These are phyloP conservation scores for Amphibalanus amphitrite DNA, from an alignment of 1,140 invertebrate species.

Conservation along the genomic window DNA sequence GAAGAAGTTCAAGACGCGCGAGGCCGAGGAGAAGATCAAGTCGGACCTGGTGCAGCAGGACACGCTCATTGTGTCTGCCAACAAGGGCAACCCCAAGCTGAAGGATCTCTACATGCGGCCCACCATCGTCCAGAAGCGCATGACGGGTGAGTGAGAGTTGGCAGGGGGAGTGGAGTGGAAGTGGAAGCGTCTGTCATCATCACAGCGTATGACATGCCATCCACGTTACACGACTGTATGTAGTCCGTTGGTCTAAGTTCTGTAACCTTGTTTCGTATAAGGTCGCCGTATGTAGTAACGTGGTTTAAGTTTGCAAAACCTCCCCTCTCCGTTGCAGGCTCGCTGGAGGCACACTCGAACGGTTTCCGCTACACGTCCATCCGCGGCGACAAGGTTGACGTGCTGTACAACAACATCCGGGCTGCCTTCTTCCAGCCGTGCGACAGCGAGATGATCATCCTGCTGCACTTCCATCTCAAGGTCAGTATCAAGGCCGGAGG, in stretches of 20 bases:
- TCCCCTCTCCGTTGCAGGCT: too few species aligned
- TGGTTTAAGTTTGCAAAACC: too few species aligned
- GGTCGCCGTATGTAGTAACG: too few species aligned
- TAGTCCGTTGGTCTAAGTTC: too few species aligned
- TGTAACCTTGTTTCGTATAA: too few species aligned
- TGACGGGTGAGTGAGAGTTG: conserved; percentile 48
- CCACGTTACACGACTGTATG: too few species aligned
- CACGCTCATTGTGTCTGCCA: conserved; percentile 81
- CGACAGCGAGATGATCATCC: conserved; percentile 98
- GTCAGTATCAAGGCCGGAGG: too few species aligned
- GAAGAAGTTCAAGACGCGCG: conserved; percentile 94
- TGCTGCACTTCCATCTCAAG: conserved; percentile 96
- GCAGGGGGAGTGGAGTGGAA: too few species aligned
- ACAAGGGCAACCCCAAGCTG: conserved; percentile 94
- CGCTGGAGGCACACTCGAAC: conserved; percentile 87
- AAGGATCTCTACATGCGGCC: conserved; percentile 98
- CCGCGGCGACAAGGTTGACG: conserved; percentile 96
- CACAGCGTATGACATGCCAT: too few species aligned
- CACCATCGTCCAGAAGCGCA: conserved; percentile 94
- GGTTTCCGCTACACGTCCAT: conserved; percentile 97
- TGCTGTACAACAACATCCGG: conserved; percentile 98
- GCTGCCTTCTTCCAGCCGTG: conserved; percentile 99
- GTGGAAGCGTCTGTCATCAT: too few species aligned
- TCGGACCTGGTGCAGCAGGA: conserved; percentile 98
- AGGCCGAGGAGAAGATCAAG: conserved; percentile 96